Base-by-base conservation (phyloP, 2,797 vertebrate genomes). In the Crenichthys baileyi region DNA sequence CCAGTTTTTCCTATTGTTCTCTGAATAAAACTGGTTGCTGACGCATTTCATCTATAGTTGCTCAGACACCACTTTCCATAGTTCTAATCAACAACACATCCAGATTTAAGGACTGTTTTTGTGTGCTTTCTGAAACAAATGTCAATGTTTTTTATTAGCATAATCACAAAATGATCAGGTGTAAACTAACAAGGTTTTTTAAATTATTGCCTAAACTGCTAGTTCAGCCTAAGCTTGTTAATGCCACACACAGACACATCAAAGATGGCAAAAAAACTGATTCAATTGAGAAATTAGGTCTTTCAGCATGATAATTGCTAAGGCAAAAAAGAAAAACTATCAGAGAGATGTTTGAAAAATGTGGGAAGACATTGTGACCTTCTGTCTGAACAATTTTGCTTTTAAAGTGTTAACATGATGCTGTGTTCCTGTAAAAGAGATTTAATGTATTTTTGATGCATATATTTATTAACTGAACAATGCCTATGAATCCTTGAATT, bases 341-440 rank as follows among this genome's bases (percentile, higher is more conserved):
- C 50, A 51, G 1, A 46, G 2, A 51, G 16, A 55, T 24, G 22
- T 2, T 2, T 7, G 24, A 22, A 53, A 55, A 55, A 51, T 18
- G 16, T 51, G 50, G 22, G 22, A 26, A 58, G 12, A 58, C 56
- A 58, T 26, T 58, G 9, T 9, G 56, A 58, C 56, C n/a, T n/a
- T 9, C 24, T 20, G 18, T 65, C 8, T 65, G 61, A 4, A 61
- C 26, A 61, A 1, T 26, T 29, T 15, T 26, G 58, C n/a, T 61
- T 29, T 53, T 18, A 4, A 53, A 4, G 2, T 46, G 44, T 53
- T 6, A 3, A 31, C n/a, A 13, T 16, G 12, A 8, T 41, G 41
- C 78, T 63, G 78, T 84, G 76, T 78, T 86, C 82, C 75, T 87
- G 72, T 31, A 84, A 90, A 46, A 88, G 77, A 90, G 63, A 88